These are phyloP conservation scores for Pangasius macronema DNA, from an alignment of 2,797 vertebrate genomes.

Conservation along the genomic window DNA sequence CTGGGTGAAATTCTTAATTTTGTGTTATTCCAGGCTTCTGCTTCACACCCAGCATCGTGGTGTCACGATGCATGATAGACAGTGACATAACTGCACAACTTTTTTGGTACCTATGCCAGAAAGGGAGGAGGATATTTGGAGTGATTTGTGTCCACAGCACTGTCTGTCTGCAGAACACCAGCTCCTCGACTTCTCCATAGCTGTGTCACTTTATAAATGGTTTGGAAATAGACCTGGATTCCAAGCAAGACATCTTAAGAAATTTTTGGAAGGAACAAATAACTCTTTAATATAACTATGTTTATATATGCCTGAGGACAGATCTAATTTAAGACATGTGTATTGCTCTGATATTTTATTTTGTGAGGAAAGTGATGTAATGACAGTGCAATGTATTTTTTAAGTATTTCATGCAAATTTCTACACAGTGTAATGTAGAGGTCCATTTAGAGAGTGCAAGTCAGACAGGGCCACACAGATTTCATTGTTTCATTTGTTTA, in stretches of 20 bases:
- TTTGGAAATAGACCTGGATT: background rate
- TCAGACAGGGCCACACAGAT: background rate
- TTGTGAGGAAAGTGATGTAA: constrained; percentile 18
- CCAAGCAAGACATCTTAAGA: background rate
- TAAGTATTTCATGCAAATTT: background rate
- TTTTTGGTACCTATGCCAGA: background rate
- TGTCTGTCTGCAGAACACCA: background rate
- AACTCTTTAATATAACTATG: background rate
- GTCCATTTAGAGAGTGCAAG: background rate
- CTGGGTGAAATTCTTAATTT: background rate
- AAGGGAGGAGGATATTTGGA: background rate
- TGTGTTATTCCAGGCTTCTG: background rate
- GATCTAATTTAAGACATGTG: background rate
- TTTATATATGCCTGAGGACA: background rate
- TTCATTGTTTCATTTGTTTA: constrained; percentile 16
- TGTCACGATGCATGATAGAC: constrained; percentile 1
- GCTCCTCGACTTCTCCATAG: background rate
- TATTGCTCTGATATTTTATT: background rate
- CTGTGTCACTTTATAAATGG: background rate
- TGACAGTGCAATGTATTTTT: background rate
- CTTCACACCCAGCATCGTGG: background rate
- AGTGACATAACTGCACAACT: background rate
- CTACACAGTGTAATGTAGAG: background rate
- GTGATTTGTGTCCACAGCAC: background rate
- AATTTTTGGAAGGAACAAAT: background rate